These are phyloP conservation scores for Brienomyrus longianalis DNA, from an alignment of 2,113 vertebrate genomes.

Conservation along the genomic window DNA sequence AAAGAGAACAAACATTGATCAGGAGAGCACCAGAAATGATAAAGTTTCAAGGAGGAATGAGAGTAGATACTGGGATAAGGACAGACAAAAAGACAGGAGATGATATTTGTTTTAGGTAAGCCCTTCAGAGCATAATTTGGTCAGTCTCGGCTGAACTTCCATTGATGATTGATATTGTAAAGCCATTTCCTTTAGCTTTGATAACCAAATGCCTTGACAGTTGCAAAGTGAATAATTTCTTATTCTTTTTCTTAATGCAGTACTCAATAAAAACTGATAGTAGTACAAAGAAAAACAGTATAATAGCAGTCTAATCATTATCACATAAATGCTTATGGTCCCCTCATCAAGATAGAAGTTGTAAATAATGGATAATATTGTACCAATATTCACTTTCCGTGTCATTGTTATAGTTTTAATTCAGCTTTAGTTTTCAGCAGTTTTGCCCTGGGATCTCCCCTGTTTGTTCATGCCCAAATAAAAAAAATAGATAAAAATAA, in stretches of 20 bases:
- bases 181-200: background rate
- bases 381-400: background rate
- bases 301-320: background rate
- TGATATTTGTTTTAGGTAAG: constrained; percentile 24
- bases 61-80: constrained; percentile 45
- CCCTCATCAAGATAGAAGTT: background rate
- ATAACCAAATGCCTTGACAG: background rate
- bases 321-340: background rate
- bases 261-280: background rate
- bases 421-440: background rate
- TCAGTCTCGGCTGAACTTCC: background rate
- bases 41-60: constrained; percentile 46
- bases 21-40: constrained; percentile 40
- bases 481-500: background rate
- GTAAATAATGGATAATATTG: background rate
- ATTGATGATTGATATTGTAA: background rate
- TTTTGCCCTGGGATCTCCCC: background rate
- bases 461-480: background rate
- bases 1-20: constrained; percentile 40
- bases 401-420: background rate
- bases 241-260: background rate
- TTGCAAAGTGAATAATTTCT: background rate
- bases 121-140: background rate
- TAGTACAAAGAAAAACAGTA: background rate
- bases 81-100: constrained; percentile 53